phyloP scores from a whole-genome alignment of 2,888 invertebrate species.

The Ectemnius continuus region DNA sequence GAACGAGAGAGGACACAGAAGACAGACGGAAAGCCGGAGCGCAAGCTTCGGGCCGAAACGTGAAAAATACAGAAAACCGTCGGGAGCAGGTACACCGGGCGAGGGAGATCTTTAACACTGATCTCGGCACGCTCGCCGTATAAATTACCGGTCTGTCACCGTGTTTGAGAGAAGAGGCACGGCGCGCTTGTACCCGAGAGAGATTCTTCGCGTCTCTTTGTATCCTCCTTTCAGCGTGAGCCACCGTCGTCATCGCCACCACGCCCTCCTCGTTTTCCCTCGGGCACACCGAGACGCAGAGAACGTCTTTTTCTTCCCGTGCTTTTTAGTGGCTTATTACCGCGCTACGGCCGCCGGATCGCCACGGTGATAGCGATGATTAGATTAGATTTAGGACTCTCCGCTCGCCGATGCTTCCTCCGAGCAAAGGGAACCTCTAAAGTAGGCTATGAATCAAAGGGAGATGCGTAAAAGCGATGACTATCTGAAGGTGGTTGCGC shows the following conservation, averaged over 20 bases:
- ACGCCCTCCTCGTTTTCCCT: constrained; percentile 12
- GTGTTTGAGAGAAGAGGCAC: constrained; percentile 52
- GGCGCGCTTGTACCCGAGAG: constrained; percentile 41
- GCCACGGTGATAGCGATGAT: no score
- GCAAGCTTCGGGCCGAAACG: constrained; percentile 40
- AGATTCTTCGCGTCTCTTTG: constrained; percentile 38
- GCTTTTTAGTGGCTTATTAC: constrained; percentile 2
- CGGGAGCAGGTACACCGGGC: constrained; percentile 60
- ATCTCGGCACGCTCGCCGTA: constrained; percentile 55
- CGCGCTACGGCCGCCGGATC: background rate
- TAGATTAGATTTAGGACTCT: no score
- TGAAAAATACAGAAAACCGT: constrained; percentile 65
- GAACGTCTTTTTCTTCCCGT: constrained; percentile 2
- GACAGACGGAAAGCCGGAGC: constrained; percentile 22
- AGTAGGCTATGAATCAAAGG: no score
- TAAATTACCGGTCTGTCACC: constrained; percentile 65
- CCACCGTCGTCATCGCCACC: background rate
- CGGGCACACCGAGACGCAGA: background rate
- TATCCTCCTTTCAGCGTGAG: constrained; percentile 11
- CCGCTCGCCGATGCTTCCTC: background rate
- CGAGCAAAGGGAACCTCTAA: background rate
- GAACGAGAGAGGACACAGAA: constrained; percentile 12
- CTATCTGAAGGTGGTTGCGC: no score
- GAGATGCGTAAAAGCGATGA: no score
- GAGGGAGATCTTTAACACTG: constrained; percentile 61